Base-by-base conservation (phyloP, 2,888 invertebrate species). In the Dynastes grantii region DNA sequence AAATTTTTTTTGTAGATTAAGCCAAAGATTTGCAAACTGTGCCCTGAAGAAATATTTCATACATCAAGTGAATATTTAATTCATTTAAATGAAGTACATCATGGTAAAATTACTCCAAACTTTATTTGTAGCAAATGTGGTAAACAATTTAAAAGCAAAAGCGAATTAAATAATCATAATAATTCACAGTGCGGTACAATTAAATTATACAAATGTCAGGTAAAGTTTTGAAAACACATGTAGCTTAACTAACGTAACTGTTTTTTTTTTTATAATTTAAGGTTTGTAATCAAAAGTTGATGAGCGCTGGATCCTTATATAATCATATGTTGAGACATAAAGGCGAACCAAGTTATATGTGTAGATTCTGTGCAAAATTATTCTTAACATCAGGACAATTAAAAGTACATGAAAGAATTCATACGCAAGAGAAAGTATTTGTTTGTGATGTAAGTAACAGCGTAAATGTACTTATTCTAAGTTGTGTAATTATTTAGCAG, bases 121-220 rank as follows among this genome's bases (percentile, higher is more conserved):
- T 86, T 85, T 65, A 87, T 88, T 65, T 89, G 90, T 80, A 88
- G 88, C 64, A 88, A 88, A 79, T 90, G 90, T 83, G 89, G 89
- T 2, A 87, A 87, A 78, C 88, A 88, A 76, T 90, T 89, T 81
- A 88, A 87, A 79, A 88, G 88, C 0, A 85, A 87, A 80, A 86
- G 87, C 75, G 88, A 89, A 37, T 85, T 88, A 40, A 86, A 87
- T 6, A 86, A 84, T 37, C 87, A 87, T 78, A 85, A 84, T 32
- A 83, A 83, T 68, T 90, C 90, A 2, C 87, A 89, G 83, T 90
- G 90, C 84, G 90, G 89, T n/a, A 88, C 88, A 3, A 84, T 87
- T 29, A 89, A 88, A 80, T 85, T 85, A 9, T 88, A 85, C 80
- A 85, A 86, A 76, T 90, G 90, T 83, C 85, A 88, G 79, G 85